Conservation (phyloP, 1,140 invertebrate species). For the Nymphalis io region DNA sequence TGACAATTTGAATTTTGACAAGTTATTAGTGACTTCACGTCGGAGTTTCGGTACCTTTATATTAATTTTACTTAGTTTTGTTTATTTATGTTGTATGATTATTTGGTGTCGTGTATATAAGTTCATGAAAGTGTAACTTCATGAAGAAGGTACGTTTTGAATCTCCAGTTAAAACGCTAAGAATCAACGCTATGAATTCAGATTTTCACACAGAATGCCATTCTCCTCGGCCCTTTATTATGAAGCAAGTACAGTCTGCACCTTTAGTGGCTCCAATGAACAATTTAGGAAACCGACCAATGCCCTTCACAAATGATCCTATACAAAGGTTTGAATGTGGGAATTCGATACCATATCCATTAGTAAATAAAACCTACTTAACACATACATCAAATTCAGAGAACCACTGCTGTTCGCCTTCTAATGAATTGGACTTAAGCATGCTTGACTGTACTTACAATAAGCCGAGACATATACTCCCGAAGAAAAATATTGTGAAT, state of each 20-base stretch:
- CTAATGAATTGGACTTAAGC: slow-evolving; percentile 68
- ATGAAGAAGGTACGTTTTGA: slow-evolving; percentile 77
- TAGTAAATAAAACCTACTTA: slow-evolving; percentile 51
- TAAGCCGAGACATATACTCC: slow-evolving; percentile 29
- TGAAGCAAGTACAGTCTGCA: slow-evolving; percentile 45
- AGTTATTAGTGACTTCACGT: not conserved
- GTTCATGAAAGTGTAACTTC: no score
- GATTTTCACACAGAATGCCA: slow-evolving; percentile 57
- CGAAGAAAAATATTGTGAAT: not conserved
- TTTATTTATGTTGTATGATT: not conserved
- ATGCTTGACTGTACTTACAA: slow-evolving; percentile 56
- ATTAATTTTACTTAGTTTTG: not conserved
- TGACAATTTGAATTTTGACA: not conserved
- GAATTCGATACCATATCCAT: slow-evolving; percentile 62
- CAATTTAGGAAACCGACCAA: slow-evolving; percentile 23
- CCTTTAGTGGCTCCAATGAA: slow-evolving; percentile 24
- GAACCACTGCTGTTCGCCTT: slow-evolving; percentile 46
- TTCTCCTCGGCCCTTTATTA: slow-evolving; percentile 64
- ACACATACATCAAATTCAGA: slow-evolving; percentile 35
- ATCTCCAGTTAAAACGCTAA: slow-evolving; percentile 46
- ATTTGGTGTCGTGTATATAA: not conserved
- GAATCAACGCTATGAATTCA: slow-evolving; percentile 44
- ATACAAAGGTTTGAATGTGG: slow-evolving; percentile 58
- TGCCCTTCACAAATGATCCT: slow-evolving; percentile 56
- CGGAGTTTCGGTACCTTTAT: not conserved